A percentile compares a stretch with the other conserved stretches of the same genome.
These are phyloP conservation scores for Miltochrista miniata DNA, from an alignment of 2,888 invertebrate genomes.

Conservation along the genomic window DNA sequence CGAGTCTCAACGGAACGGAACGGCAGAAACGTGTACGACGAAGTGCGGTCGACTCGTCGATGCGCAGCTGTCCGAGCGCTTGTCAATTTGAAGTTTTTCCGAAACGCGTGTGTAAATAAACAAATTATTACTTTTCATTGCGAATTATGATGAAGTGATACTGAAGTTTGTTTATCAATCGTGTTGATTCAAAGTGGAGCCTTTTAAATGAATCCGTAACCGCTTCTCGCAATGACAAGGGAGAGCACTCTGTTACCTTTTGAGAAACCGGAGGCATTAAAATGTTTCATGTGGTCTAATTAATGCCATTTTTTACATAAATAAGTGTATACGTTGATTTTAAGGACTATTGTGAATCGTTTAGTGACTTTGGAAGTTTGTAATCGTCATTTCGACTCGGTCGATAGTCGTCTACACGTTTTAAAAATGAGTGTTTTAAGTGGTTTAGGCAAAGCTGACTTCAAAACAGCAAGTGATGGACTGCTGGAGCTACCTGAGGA, in stretches of 20 bases:
- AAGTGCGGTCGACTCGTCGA: constrained; percentile 83
- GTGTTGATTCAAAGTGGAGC: constrained; percentile 74
- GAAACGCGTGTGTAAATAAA: constrained; percentile 82
- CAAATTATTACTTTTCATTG: constrained; percentile 77
- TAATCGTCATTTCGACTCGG: constrained; percentile 65
- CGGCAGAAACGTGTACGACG: constrained; percentile 82
- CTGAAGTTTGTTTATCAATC: constrained; percentile 74
- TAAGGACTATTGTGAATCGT: constrained; percentile 79
- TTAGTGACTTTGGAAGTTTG: constrained; percentile 69
- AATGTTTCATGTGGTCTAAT: constrained; percentile 81
- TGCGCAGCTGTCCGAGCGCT: constrained; percentile 80
- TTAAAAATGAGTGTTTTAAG: constrained; percentile 80
- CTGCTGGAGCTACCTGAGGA: constrained; percentile 89
- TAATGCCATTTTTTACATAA: constrained; percentile 67
- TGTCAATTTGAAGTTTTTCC: constrained; percentile 75
- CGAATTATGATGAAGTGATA: constrained; percentile 74
- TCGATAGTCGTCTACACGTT: constrained; percentile 77
- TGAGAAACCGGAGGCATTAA: constrained; percentile 81
- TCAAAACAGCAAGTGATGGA: constrained; percentile 86
- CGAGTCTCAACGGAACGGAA: constrained; percentile 48
- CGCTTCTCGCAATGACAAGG: constrained; percentile 83
- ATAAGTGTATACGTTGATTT: constrained; percentile 79
- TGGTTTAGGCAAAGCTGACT: constrained; percentile 82
- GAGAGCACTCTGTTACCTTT: constrained; percentile 81
- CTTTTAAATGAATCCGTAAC: constrained; percentile 74